Evolutionary conservation across 2,113 vertebrate genomes (phyloP), one percentile per base, ranked within the genome.

Genomic region (Lethenteron camtschaticum): DNA sequence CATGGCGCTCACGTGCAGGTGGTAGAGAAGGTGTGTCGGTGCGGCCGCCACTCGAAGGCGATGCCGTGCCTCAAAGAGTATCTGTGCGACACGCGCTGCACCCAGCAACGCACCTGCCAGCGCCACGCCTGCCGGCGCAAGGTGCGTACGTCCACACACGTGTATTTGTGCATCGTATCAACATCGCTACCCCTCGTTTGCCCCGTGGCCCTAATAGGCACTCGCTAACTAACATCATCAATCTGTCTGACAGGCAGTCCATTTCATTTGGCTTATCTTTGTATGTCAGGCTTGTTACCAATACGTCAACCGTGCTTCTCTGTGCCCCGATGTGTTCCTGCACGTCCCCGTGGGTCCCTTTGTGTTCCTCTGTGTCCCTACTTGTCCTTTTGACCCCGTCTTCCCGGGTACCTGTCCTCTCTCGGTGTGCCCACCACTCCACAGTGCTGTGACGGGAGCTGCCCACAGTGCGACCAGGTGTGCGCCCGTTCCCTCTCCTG

Each of bases 361-460:
- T 41, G 41, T 41, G 41, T 41, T 41, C 41, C 6, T 41, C 41
- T 41, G 41, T 41, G 41, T 41, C 41, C 41, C 41, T 41, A 41
- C 41, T 41, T 41, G 41, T 41, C 41, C 41, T 41, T 41, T 41
- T 41, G 41, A 41, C 41, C 41, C 41, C 41, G 41, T 41, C 41
- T 41, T 41, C 41, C 41, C 41, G 41, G 41, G 41, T 41, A 41
- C 41, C 41, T 41, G 41, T 41, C 41, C 41, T 41, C 24, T 41
- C 41, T 41, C 41, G 41, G 41, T 41, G 41, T 41, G 41, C 41
- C 41, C 41, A 41, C 41, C 41, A 77, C 68, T 74, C 71, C 74
- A 16, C 74, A 92, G 94, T 96, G 94, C 77, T 99, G 94, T 77
- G 79, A 89, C 11, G 90, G 91, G 72, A 95, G 89, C 81, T 99